A percentile compares a stretch with the other conserved stretches of the same genome.
These are phyloP conservation scores for Hyppa rectilinea DNA, from an alignment of 2,888 invertebrate genomes.

Conservation along the genomic window DNA sequence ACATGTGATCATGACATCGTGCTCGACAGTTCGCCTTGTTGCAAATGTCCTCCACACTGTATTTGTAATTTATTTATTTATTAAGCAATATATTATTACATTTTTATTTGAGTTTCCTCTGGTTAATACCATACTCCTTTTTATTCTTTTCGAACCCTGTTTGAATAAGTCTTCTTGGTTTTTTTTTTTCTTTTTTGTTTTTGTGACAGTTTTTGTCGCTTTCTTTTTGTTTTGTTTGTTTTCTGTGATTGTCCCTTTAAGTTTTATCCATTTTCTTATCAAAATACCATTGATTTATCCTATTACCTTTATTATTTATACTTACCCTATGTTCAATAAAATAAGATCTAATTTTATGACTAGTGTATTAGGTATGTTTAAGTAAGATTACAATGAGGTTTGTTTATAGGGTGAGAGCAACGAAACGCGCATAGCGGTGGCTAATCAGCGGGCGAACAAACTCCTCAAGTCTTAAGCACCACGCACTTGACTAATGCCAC, in stretches of 20 bases:
- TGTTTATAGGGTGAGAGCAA: constrained; percentile 94
- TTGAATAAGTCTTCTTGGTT: constrained; percentile 6
- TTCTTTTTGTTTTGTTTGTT: constrained; percentile 25
- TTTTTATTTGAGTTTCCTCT: constrained; percentile 23
- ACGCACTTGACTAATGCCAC: constrained; percentile 39
- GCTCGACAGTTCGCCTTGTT: constrained; percentile 27
- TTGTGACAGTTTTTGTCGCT: background rate
- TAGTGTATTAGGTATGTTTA: background rate
- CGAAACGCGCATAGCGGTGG: constrained; percentile 96
- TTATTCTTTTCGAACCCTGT: background rate
- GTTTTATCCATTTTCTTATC: constrained; percentile 14
- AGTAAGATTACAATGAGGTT: constrained; percentile 46
- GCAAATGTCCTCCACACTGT: constrained; percentile 23
- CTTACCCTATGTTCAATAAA: constrained; percentile 13
- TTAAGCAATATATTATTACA: no score
- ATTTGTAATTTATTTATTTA: constrained; percentile 27
- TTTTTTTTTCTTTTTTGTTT: background rate
- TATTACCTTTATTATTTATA: no score
- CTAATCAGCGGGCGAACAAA: constrained; percentile 97
- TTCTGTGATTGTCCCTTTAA: constrained; percentile 19
- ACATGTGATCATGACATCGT: constrained; percentile 39
- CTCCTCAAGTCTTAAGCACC: constrained; percentile 93
- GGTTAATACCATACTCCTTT: constrained; percentile 20
- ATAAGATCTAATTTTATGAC: constrained; percentile 25
- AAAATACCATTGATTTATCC: constrained; percentile 17